These are phyloP conservation scores for Phenganax marumi DNA, from an alignment of 92 coral and sea anemone genomes.

Conservation along the genomic window DNA sequence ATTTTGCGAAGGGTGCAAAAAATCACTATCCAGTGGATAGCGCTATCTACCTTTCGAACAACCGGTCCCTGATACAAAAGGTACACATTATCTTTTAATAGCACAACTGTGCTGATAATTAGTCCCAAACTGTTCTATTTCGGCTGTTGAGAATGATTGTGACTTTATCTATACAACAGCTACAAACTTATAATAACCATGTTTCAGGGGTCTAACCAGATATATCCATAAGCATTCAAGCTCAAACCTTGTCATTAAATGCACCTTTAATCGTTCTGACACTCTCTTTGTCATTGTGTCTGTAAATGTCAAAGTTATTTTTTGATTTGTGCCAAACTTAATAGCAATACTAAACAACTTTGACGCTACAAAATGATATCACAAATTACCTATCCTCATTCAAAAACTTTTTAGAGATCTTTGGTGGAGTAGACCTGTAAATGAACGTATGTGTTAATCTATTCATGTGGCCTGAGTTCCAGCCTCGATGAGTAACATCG, in stretches of 20 bases:
- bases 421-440: conserved; percentile 21
- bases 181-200: neutral
- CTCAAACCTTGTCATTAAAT: conserved; percentile 23
- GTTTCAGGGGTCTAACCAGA: neutral
- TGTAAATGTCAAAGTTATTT: neutral
- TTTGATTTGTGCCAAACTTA: neutral
- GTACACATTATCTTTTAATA: too few relatives aligned
- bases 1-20: too few relatives aligned
- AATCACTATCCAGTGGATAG: too few relatives aligned
- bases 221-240: neutral
- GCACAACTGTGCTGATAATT: too few relatives aligned
- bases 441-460: neutral
- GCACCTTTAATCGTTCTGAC: neutral
- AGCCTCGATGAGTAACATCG: too few relatives aligned
- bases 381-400: neutral
- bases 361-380: neutral
- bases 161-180: neutral
- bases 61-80: too few relatives aligned
- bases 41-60: too few relatives aligned
- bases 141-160: too few relatives aligned
- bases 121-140: too few relatives aligned
- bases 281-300: conserved; percentile 1
- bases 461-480: neutral
- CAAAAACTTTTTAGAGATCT: conserved; percentile 11
- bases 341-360: neutral